Evolutionary conservation across 2,797 vertebrate genomes (phyloP), one percentile per base, ranked within the genome.

Genomic region (Antennarius maculatus): DNA sequence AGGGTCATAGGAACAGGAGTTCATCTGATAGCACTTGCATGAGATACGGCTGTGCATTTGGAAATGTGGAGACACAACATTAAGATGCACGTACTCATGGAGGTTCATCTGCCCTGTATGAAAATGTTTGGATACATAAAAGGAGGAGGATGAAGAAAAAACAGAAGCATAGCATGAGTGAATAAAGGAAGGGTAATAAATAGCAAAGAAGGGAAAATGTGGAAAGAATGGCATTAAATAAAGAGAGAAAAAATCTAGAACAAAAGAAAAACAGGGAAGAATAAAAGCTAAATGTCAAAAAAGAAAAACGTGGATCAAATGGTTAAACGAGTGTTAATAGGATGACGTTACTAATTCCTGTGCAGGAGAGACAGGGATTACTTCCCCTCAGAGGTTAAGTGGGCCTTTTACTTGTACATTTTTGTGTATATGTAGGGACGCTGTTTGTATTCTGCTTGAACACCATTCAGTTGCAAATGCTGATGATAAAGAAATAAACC

Each of bases 341-440:
- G 84, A 89, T 90, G 75, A 88, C 16, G 27, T 49, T 76, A 61
- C 82, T 86, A 89, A 90, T 81, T 73, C 86, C 71, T 64, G 46
- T 51, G 16, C 52, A 74, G 63, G 52, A 73, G 58, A 74, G 54
- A 47, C n/a, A n/a, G 47, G 81, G 86, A 90, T 90, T 89, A 88
- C 67, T 68, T 67, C 41, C 58, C 29, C 60, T 55, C 66, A 54
- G 23, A 28, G 41, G 60, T 64, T 77, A 74, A 54, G 17, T 53
- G 64, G 55, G 27, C 54, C 6, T 55, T 70, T 67, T 51, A 17
- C 39, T 48, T 56, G 39, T 43, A 14, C 14, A 17, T 39, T 27
- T 47, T 2, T 1, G 48, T 15, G 10, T 13, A 23, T 29, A 45
- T 51, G 12, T 2, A 34, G 34, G 13, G 4, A 17, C 5, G 39